Evolutionary conservation across 2,113 vertebrate genomes (phyloP).

Genomic region (Cyanocitta stelleri): DNA sequence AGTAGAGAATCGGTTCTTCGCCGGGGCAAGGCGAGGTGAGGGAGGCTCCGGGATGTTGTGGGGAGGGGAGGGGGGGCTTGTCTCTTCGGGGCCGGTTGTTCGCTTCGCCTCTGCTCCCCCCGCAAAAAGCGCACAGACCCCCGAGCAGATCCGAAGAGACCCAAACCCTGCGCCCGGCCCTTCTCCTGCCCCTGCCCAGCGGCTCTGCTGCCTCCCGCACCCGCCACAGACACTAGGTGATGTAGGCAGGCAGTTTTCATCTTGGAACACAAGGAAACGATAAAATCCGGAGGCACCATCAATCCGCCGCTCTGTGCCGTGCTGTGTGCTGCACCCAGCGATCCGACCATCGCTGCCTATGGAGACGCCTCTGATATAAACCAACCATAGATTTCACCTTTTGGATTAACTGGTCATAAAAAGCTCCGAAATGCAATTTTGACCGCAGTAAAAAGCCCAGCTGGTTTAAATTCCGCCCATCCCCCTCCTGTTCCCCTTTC

Average conservation of each 20-base stretch:
- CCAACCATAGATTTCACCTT: accelerated
- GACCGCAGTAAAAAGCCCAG: neutral
- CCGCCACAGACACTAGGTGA: neutral
- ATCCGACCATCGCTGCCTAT: neutral
- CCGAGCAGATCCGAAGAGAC: neutral
- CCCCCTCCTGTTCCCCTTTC: neutral
- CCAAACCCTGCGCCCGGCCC: neutral
- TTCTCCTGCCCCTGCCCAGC: neutral
- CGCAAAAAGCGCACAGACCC: neutral
- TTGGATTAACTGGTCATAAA: neutral
- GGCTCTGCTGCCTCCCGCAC: neutral
- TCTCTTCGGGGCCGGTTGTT: neutral
- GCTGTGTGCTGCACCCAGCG: neutral
- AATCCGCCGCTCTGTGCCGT: neutral
- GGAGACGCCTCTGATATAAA: neutral
- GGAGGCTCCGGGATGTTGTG: neutral
- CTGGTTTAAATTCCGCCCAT: neutral
- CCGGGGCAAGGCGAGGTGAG: neutral
- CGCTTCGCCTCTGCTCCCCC: neutral
- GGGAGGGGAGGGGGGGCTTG: neutral
- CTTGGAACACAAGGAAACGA: neutral
- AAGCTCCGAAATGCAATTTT: neutral
- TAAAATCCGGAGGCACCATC: neutral
- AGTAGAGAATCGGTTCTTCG: neutral
- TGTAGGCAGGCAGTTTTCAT: conserved; percentile 15